phyloP scores from a whole-genome alignment of 1,140 invertebrate genomes.

The Cylas formicarius region DNA sequence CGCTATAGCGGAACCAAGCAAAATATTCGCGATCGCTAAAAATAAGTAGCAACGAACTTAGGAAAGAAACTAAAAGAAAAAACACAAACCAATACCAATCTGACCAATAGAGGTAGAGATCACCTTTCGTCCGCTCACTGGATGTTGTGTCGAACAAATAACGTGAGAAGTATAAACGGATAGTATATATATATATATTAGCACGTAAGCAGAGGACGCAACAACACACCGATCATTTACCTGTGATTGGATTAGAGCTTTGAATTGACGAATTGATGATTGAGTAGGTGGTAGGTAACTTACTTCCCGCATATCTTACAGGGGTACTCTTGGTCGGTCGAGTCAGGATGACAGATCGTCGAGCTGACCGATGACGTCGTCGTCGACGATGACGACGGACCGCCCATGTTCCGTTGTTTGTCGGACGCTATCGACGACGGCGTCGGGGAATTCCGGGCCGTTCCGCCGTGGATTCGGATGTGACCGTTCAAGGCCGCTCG shows the following conservation, averaged over 20 bases:
- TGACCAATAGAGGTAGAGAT: slow-evolving; percentile 22
- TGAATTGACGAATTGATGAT: too few species aligned
- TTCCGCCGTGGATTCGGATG: slow-evolving; percentile 58
- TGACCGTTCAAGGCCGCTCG: slow-evolving; percentile 71
- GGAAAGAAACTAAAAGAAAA: too few species aligned
- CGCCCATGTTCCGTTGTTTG: slow-evolving; percentile 27
- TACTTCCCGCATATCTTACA: slow-evolving; percentile 98
- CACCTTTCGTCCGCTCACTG: slow-evolving; percentile 39
- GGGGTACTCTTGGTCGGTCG: slow-evolving; percentile 59
- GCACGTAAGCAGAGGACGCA: slow-evolving; percentile 39
- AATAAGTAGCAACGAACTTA: too few species aligned
- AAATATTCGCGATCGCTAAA: too few species aligned
- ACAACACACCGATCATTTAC: slow-evolving; percentile 41
- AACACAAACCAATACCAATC: slow-evolving; percentile 11
- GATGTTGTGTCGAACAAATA: slow-evolving; percentile 35
- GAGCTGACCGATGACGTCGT: slow-evolving; percentile 20
- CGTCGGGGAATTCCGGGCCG: slow-evolving; percentile 47
- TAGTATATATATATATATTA: slow-evolving; percentile 34
- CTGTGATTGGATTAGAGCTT: slow-evolving; percentile 32
- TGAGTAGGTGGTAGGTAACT: slow-evolving; percentile 59
- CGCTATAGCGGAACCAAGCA: too few species aligned
- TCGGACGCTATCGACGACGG: slow-evolving; percentile 42
- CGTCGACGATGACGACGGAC: background rate
- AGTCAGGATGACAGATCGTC: slow-evolving; percentile 35
- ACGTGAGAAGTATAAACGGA: slow-evolving; percentile 16